These are phyloP conservation scores for Hippocampus mohnikei DNA, from an alignment of 2,113 vertebrate species.

Conservation along the genomic window DNA sequence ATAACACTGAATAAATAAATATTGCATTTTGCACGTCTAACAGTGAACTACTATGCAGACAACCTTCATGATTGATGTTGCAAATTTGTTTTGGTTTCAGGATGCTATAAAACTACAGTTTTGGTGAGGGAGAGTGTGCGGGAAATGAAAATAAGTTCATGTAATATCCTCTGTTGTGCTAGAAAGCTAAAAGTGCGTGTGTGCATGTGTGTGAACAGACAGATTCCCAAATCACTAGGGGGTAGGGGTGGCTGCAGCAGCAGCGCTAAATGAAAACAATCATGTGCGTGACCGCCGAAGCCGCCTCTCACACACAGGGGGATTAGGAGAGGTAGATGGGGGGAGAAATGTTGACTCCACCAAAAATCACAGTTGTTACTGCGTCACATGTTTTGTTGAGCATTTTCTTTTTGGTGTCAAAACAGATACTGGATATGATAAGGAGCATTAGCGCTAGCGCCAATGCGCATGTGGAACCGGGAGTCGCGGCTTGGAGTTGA, in stretches of 20 bases:
- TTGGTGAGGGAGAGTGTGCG: neutral
- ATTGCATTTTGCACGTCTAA: neutral
- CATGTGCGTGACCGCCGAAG: conserved; percentile 45
- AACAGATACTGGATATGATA: neutral
- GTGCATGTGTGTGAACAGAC: conserved; percentile 24
- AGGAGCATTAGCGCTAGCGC: too few species aligned
- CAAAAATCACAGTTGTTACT: conserved; percentile 41
- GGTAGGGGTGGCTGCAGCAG: conserved; percentile 33
- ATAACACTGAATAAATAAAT: neutral
- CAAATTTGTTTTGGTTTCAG: neutral
- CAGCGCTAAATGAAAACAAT: conserved; percentile 53
- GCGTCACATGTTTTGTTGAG: conserved; percentile 10
- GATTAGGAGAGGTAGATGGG: conserved; percentile 35
- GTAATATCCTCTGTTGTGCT: neutral
- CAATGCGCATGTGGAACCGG: too few species aligned
- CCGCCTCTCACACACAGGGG: conserved; percentile 35
- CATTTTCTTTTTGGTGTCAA: conserved; percentile 13
- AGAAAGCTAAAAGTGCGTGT: neutral
- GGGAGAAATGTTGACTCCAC: conserved; percentile 39
- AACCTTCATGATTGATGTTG: neutral
- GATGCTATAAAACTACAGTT: neutral
- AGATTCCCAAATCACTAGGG: conserved; percentile 45
- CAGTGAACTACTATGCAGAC: neutral
- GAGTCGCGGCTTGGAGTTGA: too few species aligned
- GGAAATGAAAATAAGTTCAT: neutral